Percentiles rank a stretch among this genome's conserved stretches.
Conservation (phyloP, 64 coral and sea anemone species). For the Porites australiensis region DNA sequence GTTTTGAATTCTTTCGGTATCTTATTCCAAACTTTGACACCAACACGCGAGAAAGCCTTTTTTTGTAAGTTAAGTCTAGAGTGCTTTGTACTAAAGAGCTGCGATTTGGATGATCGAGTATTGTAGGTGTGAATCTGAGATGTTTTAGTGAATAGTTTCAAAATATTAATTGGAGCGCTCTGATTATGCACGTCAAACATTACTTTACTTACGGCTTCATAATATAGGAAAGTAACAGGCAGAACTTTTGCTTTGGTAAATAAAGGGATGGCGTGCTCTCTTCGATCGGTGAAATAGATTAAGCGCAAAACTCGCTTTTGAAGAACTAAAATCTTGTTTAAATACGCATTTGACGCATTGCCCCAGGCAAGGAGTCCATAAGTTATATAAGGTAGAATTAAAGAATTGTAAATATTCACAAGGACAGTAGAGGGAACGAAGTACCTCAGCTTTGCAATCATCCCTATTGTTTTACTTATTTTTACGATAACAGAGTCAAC, state of each 20-base stretch:
- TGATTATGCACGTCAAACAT: conserved; percentile 13
- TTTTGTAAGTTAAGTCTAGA: neutral
- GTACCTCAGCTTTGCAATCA: conserved; percentile 18
- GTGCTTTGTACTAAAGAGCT: neutral
- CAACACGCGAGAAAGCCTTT: too few species aligned
- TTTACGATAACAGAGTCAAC: conserved; percentile 7
- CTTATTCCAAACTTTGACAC: conserved; percentile 7
- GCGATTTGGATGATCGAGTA: neutral
- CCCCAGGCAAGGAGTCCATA: conserved; percentile 20
- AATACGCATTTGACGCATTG: conserved; percentile 17
- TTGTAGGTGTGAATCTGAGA: neutral
- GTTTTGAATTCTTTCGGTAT: neutral
- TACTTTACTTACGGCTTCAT: neutral
- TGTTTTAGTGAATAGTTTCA: neutral
- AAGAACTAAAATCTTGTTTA: conserved; percentile 16
- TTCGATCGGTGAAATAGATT: conserved; percentile 53
- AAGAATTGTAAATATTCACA: conserved; percentile 23
- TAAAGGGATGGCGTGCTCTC: conserved; percentile 12
- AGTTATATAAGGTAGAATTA: conserved; percentile 23
- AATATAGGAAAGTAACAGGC: conserved; percentile 12
- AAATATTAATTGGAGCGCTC: neutral
- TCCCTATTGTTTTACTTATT: neutral
- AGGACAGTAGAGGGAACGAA: conserved; percentile 3
- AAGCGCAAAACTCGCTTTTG: conserved; percentile 41
- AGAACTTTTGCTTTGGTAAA: neutral